These are phyloP conservation scores for Diabrotica undecimpunctata DNA, from an alignment of 1,140 invertebrate species.

Conservation along the genomic window DNA sequence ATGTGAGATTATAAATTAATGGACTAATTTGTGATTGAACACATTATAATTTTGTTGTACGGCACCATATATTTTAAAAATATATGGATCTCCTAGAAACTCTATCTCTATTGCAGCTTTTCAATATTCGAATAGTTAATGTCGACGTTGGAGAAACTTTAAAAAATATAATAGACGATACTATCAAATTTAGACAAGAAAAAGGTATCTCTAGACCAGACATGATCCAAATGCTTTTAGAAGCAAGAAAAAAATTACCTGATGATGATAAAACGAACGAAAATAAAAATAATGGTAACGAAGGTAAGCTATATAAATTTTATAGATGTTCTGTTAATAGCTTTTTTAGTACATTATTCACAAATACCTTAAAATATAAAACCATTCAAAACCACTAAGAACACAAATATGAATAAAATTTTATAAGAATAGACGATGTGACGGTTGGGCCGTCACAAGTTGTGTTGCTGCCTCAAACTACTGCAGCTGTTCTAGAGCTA, in stretches of 20 bases:
- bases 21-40: no score
- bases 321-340: slow-evolving; percentile 11
- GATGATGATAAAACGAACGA: neutral
- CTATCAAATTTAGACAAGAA: slow-evolving; percentile 44
- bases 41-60: neutral
- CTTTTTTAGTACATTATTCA: slow-evolving; percentile 1
- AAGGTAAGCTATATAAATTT: neutral
- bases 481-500: no score
- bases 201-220: slow-evolving; percentile 46
- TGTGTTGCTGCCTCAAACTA: no score
- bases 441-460: no score
- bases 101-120: slow-evolving; percentile 4
- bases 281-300: neutral
- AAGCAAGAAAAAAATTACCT: slow-evolving; percentile 26
- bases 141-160: slow-evolving; percentile 23
- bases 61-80: neutral
- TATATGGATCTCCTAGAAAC: no score
- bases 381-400: no score
- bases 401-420: no score
- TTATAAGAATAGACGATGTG: no score
- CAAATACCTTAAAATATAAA: no score
- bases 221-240: slow-evolving; percentile 49
- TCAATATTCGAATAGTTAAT: slow-evolving; percentile 14
- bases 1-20: no score
- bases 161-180: slow-evolving; percentile 26